Base-by-base conservation (phyloP, 2,888 invertebrate species). In the Drosophila setosimentum region DNA sequence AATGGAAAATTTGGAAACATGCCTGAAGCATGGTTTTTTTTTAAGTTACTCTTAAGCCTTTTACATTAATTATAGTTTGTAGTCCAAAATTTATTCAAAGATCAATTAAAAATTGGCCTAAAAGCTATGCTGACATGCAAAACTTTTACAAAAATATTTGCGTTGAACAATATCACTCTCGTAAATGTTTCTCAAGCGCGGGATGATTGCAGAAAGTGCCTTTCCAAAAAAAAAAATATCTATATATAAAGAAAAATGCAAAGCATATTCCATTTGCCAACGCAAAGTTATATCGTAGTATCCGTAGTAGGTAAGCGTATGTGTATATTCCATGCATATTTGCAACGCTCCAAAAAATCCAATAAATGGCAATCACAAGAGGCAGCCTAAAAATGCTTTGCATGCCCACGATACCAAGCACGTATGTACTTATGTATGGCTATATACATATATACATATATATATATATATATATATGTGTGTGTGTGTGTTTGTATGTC, bases 341-440 rank as follows among this genome's bases (percentile, higher is more conserved):
- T 79, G 89, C 75, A 88, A 86, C 86, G 86, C 86, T 86, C 86
- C 81, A 86, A 86, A 86, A 86, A 86, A 76, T 83, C 85, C 79
- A 88, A 90, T 86, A 86, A 86, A 70, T 73, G 80, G 85, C 84
- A 84, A 89, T 89, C 87, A 77, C 82, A 84, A 88, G 74, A 65
- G 83, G 73, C 69, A 88, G 61, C 65, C 40, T 29, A 30, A 57
- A 80, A 65, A 65, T 71, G 58, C 51, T 78, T 70, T 80, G 80
- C 69, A 80, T 79, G 80, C 71, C 61, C 65, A 65, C 76, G 45
- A 45, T 72, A 35, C 49, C 27, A 48, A 35, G 40, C 48, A 37
- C 33, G 35, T 50, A 27, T 49, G 18, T 32, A 37, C 24, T 32
- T 62, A 32, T 30, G 30, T 30, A 53, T 29, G n/a, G 3, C n/a